Conservation (phyloP, 37 sponge, comb jelly and placozoan species). For the Petrosia ficiformis region DNA sequence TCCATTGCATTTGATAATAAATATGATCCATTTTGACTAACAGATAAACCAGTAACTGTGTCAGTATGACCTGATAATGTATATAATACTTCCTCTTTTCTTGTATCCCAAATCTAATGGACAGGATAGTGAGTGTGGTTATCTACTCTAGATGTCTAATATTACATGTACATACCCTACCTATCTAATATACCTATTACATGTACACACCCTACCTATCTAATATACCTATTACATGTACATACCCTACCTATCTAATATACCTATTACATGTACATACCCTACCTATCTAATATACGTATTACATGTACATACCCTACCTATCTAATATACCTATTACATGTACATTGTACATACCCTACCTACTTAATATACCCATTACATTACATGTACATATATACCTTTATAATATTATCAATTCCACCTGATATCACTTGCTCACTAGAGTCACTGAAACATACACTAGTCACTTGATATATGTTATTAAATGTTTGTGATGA, state of each 20-base stretch:
- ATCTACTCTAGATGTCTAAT: no score
- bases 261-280: no score
- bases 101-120: constrained; percentile 87
- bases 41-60: constrained; percentile 78
- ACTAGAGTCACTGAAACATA: constrained; percentile 78
- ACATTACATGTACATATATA: background rate
- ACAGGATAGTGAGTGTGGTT: constrained; percentile 7
- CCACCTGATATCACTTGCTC: constrained; percentile 91
- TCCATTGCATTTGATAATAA: constrained; percentile 95
- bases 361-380: background rate
- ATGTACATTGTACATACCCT: no score
- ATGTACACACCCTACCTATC: no score
- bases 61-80: constrained; percentile 82
- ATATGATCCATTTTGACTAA: constrained; percentile 87
- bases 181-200: no score
- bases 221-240: no score
- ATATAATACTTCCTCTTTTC: constrained; percentile 52
- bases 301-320: no score
- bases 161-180: no score
- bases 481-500: constrained; percentile 73
- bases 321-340: no score
- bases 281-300: no score
- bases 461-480: constrained; percentile 90
- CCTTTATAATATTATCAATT: constrained; percentile 87
- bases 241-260: no score